These are phyloP conservation scores for Sturnira hondurensis DNA, from an alignment of 2,113 vertebrate species.

Conservation along the genomic window DNA sequence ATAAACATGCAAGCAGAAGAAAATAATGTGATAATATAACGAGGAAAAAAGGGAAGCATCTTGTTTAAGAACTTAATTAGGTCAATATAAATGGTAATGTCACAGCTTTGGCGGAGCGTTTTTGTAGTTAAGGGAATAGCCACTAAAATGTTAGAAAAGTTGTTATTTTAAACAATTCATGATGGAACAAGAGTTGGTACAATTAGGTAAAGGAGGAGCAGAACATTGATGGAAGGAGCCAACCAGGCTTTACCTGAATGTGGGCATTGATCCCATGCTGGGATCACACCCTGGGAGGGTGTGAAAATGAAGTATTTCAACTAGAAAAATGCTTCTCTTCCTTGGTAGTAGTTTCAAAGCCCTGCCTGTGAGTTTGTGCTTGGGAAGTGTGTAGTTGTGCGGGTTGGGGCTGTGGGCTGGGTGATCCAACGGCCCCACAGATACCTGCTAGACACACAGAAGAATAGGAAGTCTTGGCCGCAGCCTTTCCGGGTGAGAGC, in stretches of 20 bases:
- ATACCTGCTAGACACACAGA: not conserved
- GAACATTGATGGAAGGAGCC: not conserved
- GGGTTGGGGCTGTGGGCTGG: not conserved
- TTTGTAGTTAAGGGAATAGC: not conserved
- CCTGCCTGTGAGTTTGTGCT: not conserved
- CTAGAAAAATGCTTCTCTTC: not conserved
- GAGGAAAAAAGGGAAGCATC: not conserved
- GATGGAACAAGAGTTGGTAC: not conserved
- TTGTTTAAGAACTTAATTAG: conserved; percentile 60
- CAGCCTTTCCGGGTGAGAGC: not conserved
- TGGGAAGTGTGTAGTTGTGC: not conserved
- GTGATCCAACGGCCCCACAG: too few species aligned
- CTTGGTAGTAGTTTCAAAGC: not conserved
- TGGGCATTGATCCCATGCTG: not conserved
- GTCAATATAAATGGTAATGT: conserved; percentile 29
- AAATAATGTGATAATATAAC: conserved; percentile 37
- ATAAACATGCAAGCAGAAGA: conserved; percentile 28
- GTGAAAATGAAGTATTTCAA: not conserved
- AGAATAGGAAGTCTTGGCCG: not conserved
- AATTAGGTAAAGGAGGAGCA: not conserved
- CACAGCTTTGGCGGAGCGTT: not conserved
- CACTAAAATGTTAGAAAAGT: not conserved
- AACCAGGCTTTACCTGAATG: not conserved
- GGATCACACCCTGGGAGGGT: too few species aligned
- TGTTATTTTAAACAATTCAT: not conserved